phyloP scores from a whole-genome alignment of 2,113 vertebrate genomes.

The Misgurnus mizolepis region DNA sequence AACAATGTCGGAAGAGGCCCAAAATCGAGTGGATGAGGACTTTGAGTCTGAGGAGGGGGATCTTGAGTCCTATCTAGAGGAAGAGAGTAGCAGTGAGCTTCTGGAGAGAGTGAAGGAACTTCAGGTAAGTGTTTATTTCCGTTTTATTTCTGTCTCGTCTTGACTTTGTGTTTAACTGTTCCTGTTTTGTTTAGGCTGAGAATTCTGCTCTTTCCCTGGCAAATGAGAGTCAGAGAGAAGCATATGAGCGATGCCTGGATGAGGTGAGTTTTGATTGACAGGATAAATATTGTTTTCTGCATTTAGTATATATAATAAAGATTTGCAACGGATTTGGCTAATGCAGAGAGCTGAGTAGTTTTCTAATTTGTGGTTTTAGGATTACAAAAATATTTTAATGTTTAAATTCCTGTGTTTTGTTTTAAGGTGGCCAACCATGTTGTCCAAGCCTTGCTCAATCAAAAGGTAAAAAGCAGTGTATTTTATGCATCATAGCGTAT shows the following conservation, averaged over 20 bases:
- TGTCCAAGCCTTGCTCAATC: constrained; percentile 92
- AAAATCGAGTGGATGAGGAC: constrained; percentile 72
- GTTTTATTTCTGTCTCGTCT: constrained; percentile 6
- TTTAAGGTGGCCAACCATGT: constrained; percentile 92
- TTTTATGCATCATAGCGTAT: not conserved
- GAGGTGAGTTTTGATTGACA: constrained; percentile 77
- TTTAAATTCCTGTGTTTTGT: not conserved
- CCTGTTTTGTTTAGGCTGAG: constrained; percentile 78
- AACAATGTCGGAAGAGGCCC: constrained; percentile 76
- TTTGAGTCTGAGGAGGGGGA: constrained; percentile 74
- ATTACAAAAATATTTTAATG: not conserved
- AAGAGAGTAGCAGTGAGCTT: constrained; percentile 73
- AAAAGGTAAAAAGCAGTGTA: constrained; percentile 81
- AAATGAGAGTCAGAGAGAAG: constrained; percentile 93
- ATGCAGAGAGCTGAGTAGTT: not conserved
- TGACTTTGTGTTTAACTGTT: not conserved
- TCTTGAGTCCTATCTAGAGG: constrained; percentile 74
- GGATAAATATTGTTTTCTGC: not conserved
- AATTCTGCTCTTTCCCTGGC: constrained; percentile 88
- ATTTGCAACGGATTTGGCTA: constrained; percentile 4
- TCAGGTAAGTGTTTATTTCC: constrained; percentile 66
- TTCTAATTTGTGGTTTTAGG: not conserved
- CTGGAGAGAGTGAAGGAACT: constrained; percentile 74
- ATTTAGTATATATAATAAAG: not conserved
- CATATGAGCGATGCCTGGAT: constrained; percentile 91